Evolutionary conservation across 2,113 vertebrate genomes (phyloP).

Genomic region (Girardinichthys multiradiatus): DNA sequence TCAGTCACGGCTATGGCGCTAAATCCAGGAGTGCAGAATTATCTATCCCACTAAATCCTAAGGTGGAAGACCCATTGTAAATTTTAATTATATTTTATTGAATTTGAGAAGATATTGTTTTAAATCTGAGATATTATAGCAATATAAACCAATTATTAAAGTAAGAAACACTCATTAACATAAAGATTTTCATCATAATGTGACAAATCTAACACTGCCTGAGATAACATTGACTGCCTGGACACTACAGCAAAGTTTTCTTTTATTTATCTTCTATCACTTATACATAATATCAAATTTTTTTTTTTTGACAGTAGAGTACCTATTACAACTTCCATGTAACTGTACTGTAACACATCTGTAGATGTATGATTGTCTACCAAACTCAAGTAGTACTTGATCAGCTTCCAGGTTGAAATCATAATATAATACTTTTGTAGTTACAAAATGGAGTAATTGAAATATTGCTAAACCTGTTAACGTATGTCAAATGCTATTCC

Average conservation of each 20-base stretch:
- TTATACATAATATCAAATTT: too few species aligned
- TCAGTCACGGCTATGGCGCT: slow-evolving; percentile 38
- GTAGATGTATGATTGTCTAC: too few species aligned
- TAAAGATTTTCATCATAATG: not conserved
- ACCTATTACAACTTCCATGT: too few species aligned
- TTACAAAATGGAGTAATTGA: too few species aligned
- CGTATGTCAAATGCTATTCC: too few species aligned
- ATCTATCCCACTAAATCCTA: slow-evolving; percentile 37
- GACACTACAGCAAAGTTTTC: not conserved
- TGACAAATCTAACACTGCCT: not conserved
- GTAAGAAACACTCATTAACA: not conserved
- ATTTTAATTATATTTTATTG: slow-evolving; percentile 14
- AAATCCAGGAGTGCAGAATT: slow-evolving; percentile 32
- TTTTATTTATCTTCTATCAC: not conserved
- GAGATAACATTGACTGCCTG: not conserved
- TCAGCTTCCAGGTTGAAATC: too few species aligned
- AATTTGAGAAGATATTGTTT: not conserved
- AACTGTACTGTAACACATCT: too few species aligned
- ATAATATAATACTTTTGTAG: too few species aligned
- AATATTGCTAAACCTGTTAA: too few species aligned
- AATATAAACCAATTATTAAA: too few species aligned
- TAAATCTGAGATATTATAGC: not conserved
- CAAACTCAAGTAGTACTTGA: too few species aligned
- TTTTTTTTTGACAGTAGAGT: too few species aligned
- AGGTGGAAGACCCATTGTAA: slow-evolving; percentile 6